Evolutionary conservation across 2,113 vertebrate genomes (phyloP), one percentile per base, ranked within the genome.

Genomic region (Ictidomys tridecemlineatus): DNA sequence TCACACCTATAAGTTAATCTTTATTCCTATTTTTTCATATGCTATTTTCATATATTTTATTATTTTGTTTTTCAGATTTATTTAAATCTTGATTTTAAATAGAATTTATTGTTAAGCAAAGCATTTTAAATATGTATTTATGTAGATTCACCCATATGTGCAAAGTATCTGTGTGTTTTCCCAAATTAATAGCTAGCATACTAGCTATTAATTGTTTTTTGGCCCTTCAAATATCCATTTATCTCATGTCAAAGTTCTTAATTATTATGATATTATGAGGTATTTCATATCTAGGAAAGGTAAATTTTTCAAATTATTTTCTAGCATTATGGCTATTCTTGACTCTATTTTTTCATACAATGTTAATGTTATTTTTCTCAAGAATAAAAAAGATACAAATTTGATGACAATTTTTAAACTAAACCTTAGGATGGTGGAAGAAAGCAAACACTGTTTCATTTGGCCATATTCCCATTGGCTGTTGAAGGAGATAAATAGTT

Each of bases 401-500:
- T 72, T 82, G 76, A 86, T 63, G 37, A 82, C 74, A 20, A 78
- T 51, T 77, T 88, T 88, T 63, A 69, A 88, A 61, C 28, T 42
- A 73, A 85, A 90, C 17, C 4, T 93, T 93, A 53, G 61, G 17
- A 42, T 14, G 78, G 28, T n/a, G 53, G 30, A 53, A 88, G 85
- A 58, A 77, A 63, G 2, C 24, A 72, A 86, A 76, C 95, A 34
- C 20, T 67, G 11, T 63, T 96, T 94, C 18, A 16, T 53, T 79
- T 96, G 96, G 86, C 90, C 30, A 1, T 39, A 18, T 72, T 94
- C 61, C 89, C n/a, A 11, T 37, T 94, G 89, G 13, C 84, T 97
- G 24, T 67, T 93, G 61, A 96, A 94, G 42, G 53, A 88, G 53
- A 96, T 45, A 93, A 94, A 88, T 93, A 90, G 76, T 92, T 89